phyloP scores from a whole-genome alignment of 2,113 vertebrate species.

The Geothlypis trichas region DNA sequence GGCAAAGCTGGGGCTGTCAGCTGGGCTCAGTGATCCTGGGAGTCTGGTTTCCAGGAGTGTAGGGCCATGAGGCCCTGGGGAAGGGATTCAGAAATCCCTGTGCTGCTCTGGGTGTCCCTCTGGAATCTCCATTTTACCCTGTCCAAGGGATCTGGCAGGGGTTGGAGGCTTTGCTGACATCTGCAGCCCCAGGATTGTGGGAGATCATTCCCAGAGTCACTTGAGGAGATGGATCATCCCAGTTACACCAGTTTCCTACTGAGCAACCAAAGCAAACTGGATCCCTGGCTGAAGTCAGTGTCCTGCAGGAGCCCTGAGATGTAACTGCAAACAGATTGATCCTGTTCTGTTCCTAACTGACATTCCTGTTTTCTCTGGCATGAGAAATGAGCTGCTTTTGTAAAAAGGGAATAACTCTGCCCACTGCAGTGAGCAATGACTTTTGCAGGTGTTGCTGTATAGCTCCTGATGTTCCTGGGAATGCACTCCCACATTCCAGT shows the following conservation, averaged over 20 bases:
- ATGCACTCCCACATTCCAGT: accelerated
- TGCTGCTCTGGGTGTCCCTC: background rate
- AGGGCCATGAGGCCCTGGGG: background rate
- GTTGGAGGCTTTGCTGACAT: background rate
- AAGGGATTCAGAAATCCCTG: background rate
- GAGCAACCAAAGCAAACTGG: background rate
- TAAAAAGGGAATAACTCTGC: background rate
- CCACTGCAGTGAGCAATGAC: background rate
- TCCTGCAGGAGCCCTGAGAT: background rate
- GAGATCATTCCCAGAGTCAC: background rate
- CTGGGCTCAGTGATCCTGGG: background rate
- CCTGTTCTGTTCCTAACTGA: background rate
- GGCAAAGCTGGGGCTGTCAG: background rate
- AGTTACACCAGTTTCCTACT: background rate
- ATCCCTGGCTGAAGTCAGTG: background rate
- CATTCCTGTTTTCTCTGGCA: background rate
- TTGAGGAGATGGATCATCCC: background rate
- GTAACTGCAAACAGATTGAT: background rate
- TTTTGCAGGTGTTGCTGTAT: background rate
- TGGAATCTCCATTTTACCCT: background rate
- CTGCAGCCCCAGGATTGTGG: background rate
- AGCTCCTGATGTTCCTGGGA: background rate
- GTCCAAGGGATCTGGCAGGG: background rate
- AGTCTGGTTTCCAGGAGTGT: background rate
- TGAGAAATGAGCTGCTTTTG: background rate